These are phyloP conservation scores for Drosophila sproati DNA, from an alignment of 1,140 invertebrate species.

Conservation along the genomic window DNA sequence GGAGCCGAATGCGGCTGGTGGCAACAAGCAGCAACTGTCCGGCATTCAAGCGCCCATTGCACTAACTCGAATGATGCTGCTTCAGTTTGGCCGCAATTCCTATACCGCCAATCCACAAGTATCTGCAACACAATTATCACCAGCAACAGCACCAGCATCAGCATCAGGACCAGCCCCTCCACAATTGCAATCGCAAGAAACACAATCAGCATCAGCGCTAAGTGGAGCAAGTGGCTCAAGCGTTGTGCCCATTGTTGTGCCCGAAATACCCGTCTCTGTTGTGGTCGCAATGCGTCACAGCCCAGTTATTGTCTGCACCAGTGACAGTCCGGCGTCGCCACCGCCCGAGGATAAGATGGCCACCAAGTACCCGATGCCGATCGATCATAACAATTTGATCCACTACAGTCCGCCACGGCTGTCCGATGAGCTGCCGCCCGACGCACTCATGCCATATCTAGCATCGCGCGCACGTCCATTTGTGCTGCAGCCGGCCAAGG, in stretches of 20 bases:
- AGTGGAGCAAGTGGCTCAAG: background rate
- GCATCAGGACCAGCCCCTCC: background rate
- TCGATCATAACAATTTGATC: background rate
- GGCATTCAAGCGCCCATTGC: constrained; percentile 64
- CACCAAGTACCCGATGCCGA: background rate
- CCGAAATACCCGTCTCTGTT: constrained; percentile 76
- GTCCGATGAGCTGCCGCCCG: background rate
- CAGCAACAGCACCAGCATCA: background rate
- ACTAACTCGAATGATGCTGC: constrained; percentile 47
- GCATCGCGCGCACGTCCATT: constrained; percentile 34
- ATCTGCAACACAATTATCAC: background rate
- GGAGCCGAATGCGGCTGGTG: constrained; percentile 27
- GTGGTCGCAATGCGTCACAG: constrained; percentile 66
- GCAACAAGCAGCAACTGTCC: constrained; percentile 34
- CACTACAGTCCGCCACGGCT: constrained; percentile 7
- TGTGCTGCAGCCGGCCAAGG: constrained; percentile 49
- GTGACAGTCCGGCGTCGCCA: constrained; percentile 37
- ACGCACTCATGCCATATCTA: no score
- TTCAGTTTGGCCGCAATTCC: background rate
- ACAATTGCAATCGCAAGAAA: background rate
- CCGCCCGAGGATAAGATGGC: constrained; percentile 21
- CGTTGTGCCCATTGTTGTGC: constrained; percentile 73
- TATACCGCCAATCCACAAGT: background rate
- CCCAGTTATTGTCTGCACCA: constrained; percentile 25
- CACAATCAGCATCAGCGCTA: background rate